phyloP scores from a whole-genome alignment of 37 sponge, comb jelly and placozoan species.

The Beroe forskalii region DNA sequence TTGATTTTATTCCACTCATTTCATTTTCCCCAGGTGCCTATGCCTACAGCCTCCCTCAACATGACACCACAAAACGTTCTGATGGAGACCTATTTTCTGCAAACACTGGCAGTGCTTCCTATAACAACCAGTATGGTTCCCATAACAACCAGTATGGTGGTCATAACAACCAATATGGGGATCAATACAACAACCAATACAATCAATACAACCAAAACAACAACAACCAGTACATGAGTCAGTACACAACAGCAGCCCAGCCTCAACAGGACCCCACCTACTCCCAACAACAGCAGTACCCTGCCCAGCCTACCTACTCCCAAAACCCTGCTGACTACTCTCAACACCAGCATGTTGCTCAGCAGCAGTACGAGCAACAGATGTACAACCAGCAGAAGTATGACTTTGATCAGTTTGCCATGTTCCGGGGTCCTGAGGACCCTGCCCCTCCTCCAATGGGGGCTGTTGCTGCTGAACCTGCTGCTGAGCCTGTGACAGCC shows the following conservation, averaged over 20 bases:
- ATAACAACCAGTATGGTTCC: neutral
- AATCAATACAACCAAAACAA: constrained; percentile 31
- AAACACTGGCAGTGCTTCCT: neutral
- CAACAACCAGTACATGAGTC: constrained; percentile 19
- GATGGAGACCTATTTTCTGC: constrained; percentile 9
- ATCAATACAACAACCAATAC: neutral
- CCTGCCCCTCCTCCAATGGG: constrained; percentile 40
- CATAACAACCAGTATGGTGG: neutral
- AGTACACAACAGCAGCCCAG: neutral
- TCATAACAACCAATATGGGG: neutral
- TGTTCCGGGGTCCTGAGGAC: constrained; percentile 57
- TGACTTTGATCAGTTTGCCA: constrained; percentile 52
- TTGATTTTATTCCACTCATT: no score
- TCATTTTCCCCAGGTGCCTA: constrained; percentile 23
- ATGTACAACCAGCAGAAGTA: constrained; percentile 57
- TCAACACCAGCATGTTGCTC: constrained; percentile 2
- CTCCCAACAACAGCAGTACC: neutral
- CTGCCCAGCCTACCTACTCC: neutral
- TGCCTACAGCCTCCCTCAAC: constrained; percentile 41
- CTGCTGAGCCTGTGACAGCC: neutral
- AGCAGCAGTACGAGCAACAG: constrained; percentile 58
- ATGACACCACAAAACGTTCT: neutral
- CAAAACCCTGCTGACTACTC: neutral
- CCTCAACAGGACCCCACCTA: neutral
- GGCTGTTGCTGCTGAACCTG: neutral